Evolutionary conservation across 2,888 invertebrate genomes (phyloP).

Genomic region (Yponomeuta plumbellus): DNA sequence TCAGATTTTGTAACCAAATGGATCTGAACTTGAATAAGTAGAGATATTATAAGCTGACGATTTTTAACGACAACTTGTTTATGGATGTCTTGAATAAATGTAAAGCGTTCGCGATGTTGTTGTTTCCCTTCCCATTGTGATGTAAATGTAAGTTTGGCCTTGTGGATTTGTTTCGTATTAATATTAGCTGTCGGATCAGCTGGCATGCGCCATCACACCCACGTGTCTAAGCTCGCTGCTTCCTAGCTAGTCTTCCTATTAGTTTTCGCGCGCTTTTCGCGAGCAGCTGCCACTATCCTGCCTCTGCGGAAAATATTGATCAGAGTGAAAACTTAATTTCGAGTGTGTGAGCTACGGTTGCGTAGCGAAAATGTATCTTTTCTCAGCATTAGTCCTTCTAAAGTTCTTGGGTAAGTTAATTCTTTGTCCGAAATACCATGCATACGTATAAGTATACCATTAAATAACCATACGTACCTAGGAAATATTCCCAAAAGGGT

Average conservation of each 20-base stretch:
- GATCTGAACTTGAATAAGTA: no score
- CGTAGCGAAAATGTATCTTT: no score
- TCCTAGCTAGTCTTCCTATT: constrained; percentile 43
- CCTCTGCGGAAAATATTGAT: constrained; percentile 26
- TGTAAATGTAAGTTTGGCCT: constrained; percentile 2
- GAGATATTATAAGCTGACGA: no score
- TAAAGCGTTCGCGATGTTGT: neutral
- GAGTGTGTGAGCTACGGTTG: no score
- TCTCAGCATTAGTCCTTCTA: no score
- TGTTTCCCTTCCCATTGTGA: neutral
- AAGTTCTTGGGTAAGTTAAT: no score
- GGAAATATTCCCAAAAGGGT: no score
- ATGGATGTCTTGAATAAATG: neutral
- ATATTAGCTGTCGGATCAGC: constrained; percentile 5
- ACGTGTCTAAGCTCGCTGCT: constrained; percentile 23
- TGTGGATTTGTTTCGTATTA: neutral
- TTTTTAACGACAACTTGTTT: no score
- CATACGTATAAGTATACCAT: no score
- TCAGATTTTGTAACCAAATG: no score
- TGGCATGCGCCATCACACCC: constrained; percentile 37
- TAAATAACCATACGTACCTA: no score
- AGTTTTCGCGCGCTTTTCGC: constrained; percentile 57
- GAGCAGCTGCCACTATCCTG: constrained; percentile 35
- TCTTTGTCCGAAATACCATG: no score
- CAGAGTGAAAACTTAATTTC: constrained; percentile 9